These are phyloP conservation scores for Eulithis testata DNA, from an alignment of 2,888 invertebrate species.

Conservation along the genomic window DNA sequence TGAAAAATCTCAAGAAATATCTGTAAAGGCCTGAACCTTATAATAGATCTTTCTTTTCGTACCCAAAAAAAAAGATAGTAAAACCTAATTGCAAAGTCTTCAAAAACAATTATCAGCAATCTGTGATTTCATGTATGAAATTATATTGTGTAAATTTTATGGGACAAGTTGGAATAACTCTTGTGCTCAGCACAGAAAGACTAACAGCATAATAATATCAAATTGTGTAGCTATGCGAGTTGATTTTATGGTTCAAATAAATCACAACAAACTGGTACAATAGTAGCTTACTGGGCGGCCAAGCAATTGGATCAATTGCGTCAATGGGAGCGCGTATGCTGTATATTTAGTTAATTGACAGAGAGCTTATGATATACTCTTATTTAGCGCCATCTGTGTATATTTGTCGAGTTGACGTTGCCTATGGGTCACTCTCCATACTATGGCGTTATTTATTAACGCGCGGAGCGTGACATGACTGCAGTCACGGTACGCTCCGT, in stretches of 20 bases:
- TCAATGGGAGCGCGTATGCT: neutral
- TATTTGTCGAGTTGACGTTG: neutral
- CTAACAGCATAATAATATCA: too few species aligned
- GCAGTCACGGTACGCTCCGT: neutral
- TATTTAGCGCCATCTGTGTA: conserved; percentile 1
- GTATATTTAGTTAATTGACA: conserved; percentile 1
- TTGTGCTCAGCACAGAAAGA: too few species aligned
- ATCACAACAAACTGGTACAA: neutral
- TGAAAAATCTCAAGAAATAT: too few species aligned
- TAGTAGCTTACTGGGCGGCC: neutral
- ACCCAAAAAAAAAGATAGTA: too few species aligned
- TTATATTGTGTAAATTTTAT: too few species aligned
- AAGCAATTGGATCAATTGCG: conserved; percentile 1
- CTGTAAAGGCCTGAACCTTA: too few species aligned
- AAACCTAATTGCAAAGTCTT: too few species aligned
- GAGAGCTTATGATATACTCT: conserved; percentile 1
- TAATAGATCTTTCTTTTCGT: too few species aligned
- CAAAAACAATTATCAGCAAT: too few species aligned
- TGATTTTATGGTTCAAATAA: neutral
- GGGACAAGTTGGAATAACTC: too few species aligned
- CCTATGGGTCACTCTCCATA: neutral
- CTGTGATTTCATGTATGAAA: too few species aligned
- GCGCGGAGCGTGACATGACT: neutral
- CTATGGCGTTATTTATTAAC: neutral
- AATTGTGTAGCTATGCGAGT: too few species aligned